Base-by-base conservation (phyloP, 2,113 vertebrate species). In the Chionomys nivalis region DNA sequence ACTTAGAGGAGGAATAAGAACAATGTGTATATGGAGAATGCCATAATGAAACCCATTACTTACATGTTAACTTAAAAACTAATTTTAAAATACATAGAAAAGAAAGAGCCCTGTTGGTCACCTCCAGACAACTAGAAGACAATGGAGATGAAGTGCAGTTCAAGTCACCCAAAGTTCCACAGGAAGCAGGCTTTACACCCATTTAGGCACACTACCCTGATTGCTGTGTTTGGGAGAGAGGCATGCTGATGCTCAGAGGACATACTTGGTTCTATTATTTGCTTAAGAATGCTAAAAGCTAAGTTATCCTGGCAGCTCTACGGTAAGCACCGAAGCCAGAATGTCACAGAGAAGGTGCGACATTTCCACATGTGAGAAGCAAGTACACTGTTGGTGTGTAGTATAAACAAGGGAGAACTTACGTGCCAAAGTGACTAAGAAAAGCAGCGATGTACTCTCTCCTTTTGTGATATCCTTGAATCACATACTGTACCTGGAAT, bases 361-460 rank as follows among this genome's bases (percentile, higher is more conserved):
- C 58, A 21, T 58, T 58, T 16, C 31, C n/a, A 10, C 12, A 14
- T 0, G 0, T 31, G 39, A 61, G 44, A 94, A 31, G 14, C 3
- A 36, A 66, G 28, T 5, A 23, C 52, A 91, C 26, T 5, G 16
- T 0, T 39, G 63, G 33, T 28, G 2, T 0, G 4, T 0, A 5
- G 63, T 24, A 63, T 58, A 76, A 75, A 78, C 0, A 7, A 55
- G 97, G 87, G 39, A 95, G 97, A 95, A 99, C 99, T 99, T 98
- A 99, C 99, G 99, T 99, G 98, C 99, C 99, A 97, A 99, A 99
- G 98, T 99, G 99, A 98, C 99, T 99, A 95, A 99, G 99, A 96
- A 99, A 99, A 94, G 99, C 99, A 81, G 99, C 99, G 7, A 99
- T 99, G 96, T 99, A 99, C 93, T 99, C 99, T 97, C 99, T 99